Evolutionary conservation across 2,888 invertebrate genomes (phyloP), one percentile per base, ranked within the genome.

Genomic region (Metacarcinus magister): DNA sequence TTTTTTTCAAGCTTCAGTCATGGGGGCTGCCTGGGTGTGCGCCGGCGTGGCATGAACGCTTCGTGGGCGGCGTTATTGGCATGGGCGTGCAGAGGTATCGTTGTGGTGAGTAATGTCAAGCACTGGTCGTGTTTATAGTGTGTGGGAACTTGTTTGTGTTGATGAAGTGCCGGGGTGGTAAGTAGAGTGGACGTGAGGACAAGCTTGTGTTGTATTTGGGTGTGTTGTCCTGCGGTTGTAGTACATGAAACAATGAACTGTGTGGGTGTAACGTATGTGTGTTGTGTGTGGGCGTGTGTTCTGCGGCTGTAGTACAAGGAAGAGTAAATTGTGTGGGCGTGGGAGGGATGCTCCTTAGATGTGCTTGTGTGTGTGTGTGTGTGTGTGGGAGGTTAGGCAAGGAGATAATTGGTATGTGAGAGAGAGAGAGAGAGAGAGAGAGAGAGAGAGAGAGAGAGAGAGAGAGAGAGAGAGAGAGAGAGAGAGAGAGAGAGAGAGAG

Each of bases 401-500:
- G n/a, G n/a, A n/a, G n/a, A n/a, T n/a, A n/a, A n/a, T n/a, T n/a
- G n/a, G n/a, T n/a, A n/a, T n/a, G n/a, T n/a, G n/a, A n/a, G n/a
- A n/a, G n/a, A 13, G 54, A 54, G 54, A 13, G 54, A 8, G 54
- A 7, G 54, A n/a, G n/a, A n/a, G n/a, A n/a, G n/a, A n/a, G n/a
- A n/a, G n/a, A n/a, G n/a, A 46, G 46, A 46, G 46, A 46, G 46
- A 46, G 46, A 46, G 46, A 46, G 46, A 46, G 46, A 46, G 46
- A 46, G 46, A 46, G 46, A 46, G 46, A 46, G 46, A 46, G 46
- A 46, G 46, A 46, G 46, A 46, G 46, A 46, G 46, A 46, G 46
- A 60, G 60, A 60, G 60, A 60, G 60, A 60, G 60, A 60, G 60
- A 60, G 60, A 60, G 75, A 75, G 75, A 75, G 75, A 75, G 75